A percentile compares a stretch with the other conserved stretches of the same genome.
These are phyloP conservation scores for Drosophila nikananu DNA, from an alignment of 1,140 invertebrate genomes.

Conservation along the genomic window DNA sequence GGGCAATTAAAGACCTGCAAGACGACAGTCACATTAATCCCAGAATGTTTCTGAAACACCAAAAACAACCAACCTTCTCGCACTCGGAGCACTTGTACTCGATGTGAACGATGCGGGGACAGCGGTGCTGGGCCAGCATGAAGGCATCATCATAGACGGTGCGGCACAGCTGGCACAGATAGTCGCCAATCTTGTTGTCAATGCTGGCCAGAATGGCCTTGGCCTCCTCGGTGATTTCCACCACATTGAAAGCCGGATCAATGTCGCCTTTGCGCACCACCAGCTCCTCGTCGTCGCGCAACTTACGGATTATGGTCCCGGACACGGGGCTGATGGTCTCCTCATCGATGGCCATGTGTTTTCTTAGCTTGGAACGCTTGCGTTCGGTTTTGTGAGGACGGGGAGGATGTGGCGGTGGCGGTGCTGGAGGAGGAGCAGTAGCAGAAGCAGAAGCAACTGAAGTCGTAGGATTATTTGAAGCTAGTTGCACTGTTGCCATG, in stretches of 20 bases:
- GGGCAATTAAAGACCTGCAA: conserved; percentile 96
- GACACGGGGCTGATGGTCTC: conserved; percentile 99
- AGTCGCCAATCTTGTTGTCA: conserved; percentile 98
- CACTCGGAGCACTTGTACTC: conserved; percentile 99
- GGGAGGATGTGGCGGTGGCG: neutral
- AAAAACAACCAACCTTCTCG: conserved; percentile 89
- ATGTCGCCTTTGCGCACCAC: conserved; percentile 96
- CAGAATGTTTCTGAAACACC: conserved; percentile 42
- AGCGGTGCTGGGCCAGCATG: conserved; percentile 97
- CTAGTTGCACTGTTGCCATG: conserved; percentile 29
- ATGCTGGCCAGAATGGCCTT: conserved; percentile 97
- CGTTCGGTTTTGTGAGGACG: conserved; percentile 84
- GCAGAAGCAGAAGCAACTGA: conserved; percentile 44
- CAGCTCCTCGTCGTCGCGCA: conserved; percentile 92
- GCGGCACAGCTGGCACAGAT: conserved; percentile 97
- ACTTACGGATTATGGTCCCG: conserved; percentile 95
- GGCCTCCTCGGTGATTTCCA: conserved; percentile 98
- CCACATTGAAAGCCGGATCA: conserved; percentile 98
- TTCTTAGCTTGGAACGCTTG: conserved; percentile 89
- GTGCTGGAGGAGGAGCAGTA: conserved; percentile 46
- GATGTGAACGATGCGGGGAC: conserved; percentile 98
- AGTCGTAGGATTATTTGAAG: conserved; percentile 27
- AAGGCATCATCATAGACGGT: conserved; percentile 98
- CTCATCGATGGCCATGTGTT: conserved; percentile 94
- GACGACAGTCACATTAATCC: conserved; percentile 8